Conservation (phyloP, 2,113 vertebrate species). For the Charina bottae region DNA sequence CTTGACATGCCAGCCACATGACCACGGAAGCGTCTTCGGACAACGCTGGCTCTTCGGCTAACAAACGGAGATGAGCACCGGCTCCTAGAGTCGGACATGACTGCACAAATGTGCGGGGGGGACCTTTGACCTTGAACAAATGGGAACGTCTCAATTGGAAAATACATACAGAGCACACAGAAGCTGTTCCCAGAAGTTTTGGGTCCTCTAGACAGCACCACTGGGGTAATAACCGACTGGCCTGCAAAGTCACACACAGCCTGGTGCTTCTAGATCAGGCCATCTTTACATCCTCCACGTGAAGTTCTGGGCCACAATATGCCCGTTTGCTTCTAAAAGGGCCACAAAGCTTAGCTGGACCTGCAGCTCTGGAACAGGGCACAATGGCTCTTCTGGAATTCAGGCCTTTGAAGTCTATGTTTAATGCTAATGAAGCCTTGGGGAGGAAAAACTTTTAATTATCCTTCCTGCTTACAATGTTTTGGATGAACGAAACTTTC, state of each 20-base stretch:
- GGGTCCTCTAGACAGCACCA: not conserved
- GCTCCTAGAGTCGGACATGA: too few relatives aligned
- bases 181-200: not conserved
- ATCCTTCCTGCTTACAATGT: not conserved
- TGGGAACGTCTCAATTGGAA: not conserved
- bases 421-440: not conserved
- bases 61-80: too few relatives aligned
- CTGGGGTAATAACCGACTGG: not conserved
- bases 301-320: not conserved
- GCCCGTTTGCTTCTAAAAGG: too few relatives aligned
- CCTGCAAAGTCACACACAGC: not conserved
- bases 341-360: not conserved
- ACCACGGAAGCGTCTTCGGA: too few relatives aligned
- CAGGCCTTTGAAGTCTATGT: not conserved
- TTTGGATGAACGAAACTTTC: not conserved
- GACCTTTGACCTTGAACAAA: too few relatives aligned
- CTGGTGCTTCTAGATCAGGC: not conserved
- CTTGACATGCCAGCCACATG: too few relatives aligned
- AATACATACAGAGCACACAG: not conserved
- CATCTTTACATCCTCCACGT: not conserved
- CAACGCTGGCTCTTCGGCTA: too few relatives aligned
- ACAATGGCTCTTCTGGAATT: not conserved
- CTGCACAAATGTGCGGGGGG: too few relatives aligned
- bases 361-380: too few relatives aligned
- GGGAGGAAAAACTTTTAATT: not conserved